A percentile compares a stretch with the other conserved stretches of the same genome.
phyloP scores from a whole-genome alignment of 2,113 vertebrate genomes.

The Ciconia boyciana region DNA sequence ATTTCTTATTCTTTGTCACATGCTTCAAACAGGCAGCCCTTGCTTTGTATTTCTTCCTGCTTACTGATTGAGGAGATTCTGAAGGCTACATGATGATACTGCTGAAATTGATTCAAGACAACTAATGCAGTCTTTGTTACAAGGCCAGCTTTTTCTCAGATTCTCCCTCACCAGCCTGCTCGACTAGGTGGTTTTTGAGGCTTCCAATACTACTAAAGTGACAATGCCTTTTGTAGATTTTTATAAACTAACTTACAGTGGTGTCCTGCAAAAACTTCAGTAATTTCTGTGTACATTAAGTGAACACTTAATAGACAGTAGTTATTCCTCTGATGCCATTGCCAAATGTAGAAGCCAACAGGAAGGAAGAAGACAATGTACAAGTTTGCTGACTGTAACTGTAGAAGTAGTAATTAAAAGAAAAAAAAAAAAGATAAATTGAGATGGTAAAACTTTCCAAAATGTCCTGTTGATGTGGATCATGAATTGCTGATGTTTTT shows the following conservation, averaged over 20 bases:
- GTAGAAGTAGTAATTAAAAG: neutral
- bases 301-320: neutral
- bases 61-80: neutral
- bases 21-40: neutral
- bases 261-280: neutral
- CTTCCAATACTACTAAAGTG: neutral
- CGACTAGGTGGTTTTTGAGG: neutral
- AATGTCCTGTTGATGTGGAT: neutral
- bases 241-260: neutral
- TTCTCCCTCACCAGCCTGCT: neutral
- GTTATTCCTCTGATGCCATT: neutral
- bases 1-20: neutral
- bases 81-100: neutral
- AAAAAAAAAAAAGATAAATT: neutral
- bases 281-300: neutral
- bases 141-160: neutral
- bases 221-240: neutral
- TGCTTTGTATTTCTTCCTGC: neutral
- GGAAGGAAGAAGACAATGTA: neutral
- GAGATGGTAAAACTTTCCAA: neutral
- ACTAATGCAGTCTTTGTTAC: neutral
- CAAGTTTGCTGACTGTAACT: neutral
- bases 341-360: neutral
- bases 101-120: neutral
- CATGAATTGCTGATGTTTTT: neutral